Base-by-base conservation (phyloP, 2,797 vertebrate genomes). In the Pelobates cultripes region DNA sequence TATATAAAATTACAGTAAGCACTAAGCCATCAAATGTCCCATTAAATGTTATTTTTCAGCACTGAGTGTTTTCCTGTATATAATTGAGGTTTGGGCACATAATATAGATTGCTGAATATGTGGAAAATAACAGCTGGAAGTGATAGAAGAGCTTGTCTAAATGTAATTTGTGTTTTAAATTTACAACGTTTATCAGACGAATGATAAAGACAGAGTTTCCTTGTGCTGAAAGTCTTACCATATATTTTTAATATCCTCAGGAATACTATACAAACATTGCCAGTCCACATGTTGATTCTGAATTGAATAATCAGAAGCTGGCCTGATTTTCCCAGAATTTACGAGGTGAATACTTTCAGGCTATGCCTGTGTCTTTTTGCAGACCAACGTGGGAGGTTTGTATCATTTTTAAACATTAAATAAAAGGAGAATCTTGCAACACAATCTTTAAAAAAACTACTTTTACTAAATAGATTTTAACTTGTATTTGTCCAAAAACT, bases 91-190 rank as follows among this genome's bases (percentile, higher is more conserved):
- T 84, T 84, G 77, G 77, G 72, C 43, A 83, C 17, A 28, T 45
- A 14, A n/a, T 79, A 84, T 84, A 70, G 42, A 75, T 51, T 75
- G 77, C 77, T 84, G 82, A 84, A 75, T 84, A 79, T 64, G 77
- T 71, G 72, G 72, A 79, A 84, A 84, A 79, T 13, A 71, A 75
- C 81, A 84, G 82, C 81, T 84, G 82, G 82, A 78, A 75, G 15
- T 79, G 66, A 84, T 83, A 83, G 66, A 60, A 70, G 28, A 70
- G 73, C 73, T 81, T 75, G 73, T 57, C 42, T 73, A 80, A 74
- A 17, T 61, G n/a, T 70, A 76, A 53, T 70, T 69, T 76, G 13
- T 68, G 63, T 70, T 79, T 74, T 43, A 45, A 47, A 9, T 68
- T 76, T 75, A 51, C 44, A 83, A 44, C 57, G 53, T 75, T 75